Conservation (phyloP, 2,113 vertebrate genomes). For the Sturnira hondurensis region DNA sequence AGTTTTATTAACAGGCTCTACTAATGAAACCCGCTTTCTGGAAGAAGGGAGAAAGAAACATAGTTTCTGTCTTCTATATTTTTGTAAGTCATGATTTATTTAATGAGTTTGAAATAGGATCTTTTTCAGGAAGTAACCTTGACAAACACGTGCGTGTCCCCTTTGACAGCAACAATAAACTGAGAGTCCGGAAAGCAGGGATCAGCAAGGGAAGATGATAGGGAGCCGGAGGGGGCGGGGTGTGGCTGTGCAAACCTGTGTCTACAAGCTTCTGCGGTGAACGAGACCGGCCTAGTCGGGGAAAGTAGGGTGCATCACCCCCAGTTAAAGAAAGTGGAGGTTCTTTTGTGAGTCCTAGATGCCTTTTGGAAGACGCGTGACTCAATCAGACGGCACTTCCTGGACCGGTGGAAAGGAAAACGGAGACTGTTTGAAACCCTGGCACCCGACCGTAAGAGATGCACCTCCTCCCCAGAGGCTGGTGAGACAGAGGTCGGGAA, state of each 20-base stretch:
- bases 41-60: neutral
- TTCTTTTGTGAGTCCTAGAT: neutral
- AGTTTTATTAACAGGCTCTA: constrained; percentile 14
- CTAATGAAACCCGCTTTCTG: constrained; percentile 49
- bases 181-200: neutral
- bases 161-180: constrained; percentile 66
- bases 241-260: neutral
- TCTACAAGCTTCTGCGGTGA: neutral
- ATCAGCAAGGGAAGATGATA: neutral
- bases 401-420: constrained; percentile 72
- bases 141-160: constrained; percentile 56
- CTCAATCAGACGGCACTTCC: constrained; percentile 60
- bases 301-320: neutral
- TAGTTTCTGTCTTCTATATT: constrained; percentile 35
- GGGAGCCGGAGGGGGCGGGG: neutral
- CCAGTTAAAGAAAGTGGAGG: neutral
- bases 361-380: constrained; percentile 58
- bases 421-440: constrained; percentile 59
- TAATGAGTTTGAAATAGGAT: constrained; percentile 55
- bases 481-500: neutral
- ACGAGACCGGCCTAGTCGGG: neutral
- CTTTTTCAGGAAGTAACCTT: constrained; percentile 60
- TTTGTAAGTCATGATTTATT: constrained; percentile 52
- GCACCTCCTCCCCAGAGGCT: neutral
- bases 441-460: neutral